These are phyloP conservation scores for Ceratitis capitata DNA, from an alignment of 1,140 invertebrate species.

Conservation along the genomic window DNA sequence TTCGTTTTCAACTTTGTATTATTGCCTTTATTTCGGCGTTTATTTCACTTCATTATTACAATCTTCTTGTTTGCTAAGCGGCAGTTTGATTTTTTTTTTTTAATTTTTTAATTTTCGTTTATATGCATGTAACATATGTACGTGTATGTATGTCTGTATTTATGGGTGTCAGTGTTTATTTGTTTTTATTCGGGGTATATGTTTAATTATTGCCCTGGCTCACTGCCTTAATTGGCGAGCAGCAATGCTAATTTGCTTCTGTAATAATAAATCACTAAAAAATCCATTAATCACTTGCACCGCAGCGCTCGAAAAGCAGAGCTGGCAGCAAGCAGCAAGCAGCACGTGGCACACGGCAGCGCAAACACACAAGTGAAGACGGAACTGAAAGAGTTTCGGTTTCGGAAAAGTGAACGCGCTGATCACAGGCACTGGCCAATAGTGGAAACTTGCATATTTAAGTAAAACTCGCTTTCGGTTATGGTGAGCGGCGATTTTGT, in stretches of 20 bases:
- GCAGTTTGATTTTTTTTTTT: not conserved
- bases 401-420: not conserved
- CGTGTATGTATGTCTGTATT: no score
- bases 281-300: slow-evolving; percentile 26
- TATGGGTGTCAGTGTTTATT: not conserved
- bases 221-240: not conserved
- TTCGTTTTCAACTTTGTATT: slow-evolving; percentile 4
- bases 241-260: slow-evolving; percentile 20
- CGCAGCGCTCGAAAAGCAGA: not conserved
- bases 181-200: not conserved
- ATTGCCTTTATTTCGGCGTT: not conserved
- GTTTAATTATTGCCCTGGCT: slow-evolving; percentile 4
- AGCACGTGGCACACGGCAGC: no score
- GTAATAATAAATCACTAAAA: not conserved
- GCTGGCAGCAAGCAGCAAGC: not conserved
- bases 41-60: not conserved
- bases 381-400: not conserved
- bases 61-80: not conserved
- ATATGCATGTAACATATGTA: no score
- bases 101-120: no score
- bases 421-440: not conserved
- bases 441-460: not conserved
- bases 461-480: not conserved
- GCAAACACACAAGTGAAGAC: not conserved
- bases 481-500: not conserved